phyloP scores from a whole-genome alignment of 2,113 vertebrate genomes.

The Malurus elegans region DNA sequence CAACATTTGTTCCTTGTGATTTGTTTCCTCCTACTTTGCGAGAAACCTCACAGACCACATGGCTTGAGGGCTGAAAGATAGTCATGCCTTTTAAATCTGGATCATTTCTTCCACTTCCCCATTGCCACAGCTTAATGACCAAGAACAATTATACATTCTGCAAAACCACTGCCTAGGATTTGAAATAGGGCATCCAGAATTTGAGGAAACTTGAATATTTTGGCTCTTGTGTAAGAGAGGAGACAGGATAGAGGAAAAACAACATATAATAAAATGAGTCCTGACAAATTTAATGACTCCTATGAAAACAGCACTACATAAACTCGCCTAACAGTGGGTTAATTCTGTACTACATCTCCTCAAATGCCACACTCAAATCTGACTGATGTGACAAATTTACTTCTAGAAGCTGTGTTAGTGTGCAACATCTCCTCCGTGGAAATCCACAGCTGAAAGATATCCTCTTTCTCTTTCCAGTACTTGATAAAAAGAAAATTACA shows the following conservation, averaged over 20 bases:
- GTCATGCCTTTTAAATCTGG: neutral
- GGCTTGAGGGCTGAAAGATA: neutral
- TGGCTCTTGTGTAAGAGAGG: neutral
- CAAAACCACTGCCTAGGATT: neutral
- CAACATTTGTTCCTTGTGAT: neutral
- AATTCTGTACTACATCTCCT: neutral
- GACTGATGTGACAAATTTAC: neutral
- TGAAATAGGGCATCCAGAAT: neutral
- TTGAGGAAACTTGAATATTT: neutral
- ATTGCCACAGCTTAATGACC: neutral
- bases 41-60: neutral
- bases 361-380: neutral
- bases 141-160: neutral
- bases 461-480: neutral
- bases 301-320: neutral
- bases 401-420: neutral
- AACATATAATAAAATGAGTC: neutral
- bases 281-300: neutral
- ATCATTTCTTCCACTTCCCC: neutral
- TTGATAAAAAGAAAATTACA: neutral
- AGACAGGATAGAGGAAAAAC: neutral
- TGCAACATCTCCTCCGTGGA: neutral
- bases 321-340: neutral
- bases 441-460: neutral
- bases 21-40: neutral